Percentiles rank a stretch among this genome's conserved stretches.
Conservation (phyloP, 2,797 vertebrate genomes). For the Rachycentron canadum region DNA sequence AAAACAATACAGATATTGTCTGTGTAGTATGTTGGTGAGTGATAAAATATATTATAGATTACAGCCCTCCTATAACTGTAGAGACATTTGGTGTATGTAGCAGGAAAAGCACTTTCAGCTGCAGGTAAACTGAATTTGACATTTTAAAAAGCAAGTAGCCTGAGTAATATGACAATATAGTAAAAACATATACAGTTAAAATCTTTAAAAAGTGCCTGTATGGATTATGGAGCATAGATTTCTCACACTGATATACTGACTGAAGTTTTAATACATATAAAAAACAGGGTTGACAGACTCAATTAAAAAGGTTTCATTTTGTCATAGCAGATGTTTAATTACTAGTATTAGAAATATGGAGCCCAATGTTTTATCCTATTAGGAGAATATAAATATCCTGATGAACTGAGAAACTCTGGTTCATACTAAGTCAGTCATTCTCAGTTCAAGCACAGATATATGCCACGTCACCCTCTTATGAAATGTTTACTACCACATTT, state of each 20-base stretch:
- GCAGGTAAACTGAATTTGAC: not conserved
- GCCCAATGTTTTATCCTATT: not conserved
- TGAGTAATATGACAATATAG: not conserved
- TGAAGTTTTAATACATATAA: not conserved
- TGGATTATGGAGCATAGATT: not conserved
- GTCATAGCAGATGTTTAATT: not conserved
- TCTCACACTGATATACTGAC: not conserved
- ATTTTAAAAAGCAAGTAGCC: not conserved
- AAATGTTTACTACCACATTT: slow-evolving; percentile 33
- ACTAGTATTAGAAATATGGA: not conserved
- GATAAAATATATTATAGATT: slow-evolving; percentile 2
- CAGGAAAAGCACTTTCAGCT: not conserved
- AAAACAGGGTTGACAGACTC: not conserved
- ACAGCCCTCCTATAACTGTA: too few relatives aligned
- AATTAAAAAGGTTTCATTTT: not conserved
- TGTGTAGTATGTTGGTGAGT: not conserved
- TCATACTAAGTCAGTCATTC: not conserved
- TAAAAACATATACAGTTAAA: not conserved
- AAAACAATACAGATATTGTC: slow-evolving; percentile 5
- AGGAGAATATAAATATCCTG: not conserved
- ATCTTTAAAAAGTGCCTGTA: not conserved
- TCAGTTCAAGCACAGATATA: slow-evolving; percentile 12
- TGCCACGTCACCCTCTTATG: not conserved
- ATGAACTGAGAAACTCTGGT: slow-evolving; percentile 3
- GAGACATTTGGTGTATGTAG: not conserved